Evolutionary conservation across 2,113 vertebrate genomes (phyloP), one percentile per base, ranked within the genome.

Genomic region (Rhinopomastus cyanomelas): DNA sequence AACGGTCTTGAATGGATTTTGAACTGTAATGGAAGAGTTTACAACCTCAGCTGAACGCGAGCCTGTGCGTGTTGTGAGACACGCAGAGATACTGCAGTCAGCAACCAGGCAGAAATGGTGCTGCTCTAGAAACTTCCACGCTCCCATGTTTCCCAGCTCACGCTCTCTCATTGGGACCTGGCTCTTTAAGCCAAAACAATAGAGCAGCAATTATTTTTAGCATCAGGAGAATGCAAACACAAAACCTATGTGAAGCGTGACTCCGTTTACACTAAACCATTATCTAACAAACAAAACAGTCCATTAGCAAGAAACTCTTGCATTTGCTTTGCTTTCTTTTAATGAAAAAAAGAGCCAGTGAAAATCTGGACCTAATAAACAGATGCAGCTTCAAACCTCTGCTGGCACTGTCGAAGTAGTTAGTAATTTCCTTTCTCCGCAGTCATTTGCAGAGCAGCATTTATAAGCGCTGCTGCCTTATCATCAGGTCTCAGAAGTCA

Each of bases 391-490:
- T 89, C 86, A 94, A 91, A 76, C 88, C 73, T 91, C 37, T 91
- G 25, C 69, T 92, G 88, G 53, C 86, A 73, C 69, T 87, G 62
- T 85, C 66, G 62, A 74, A 68, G 55, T n/a, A 39, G 59, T 90
- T 95, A 88, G 89, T 87, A 57, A 88, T 94, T 95, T 91, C 77
- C 51, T 86, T 91, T 95, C 81, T 90, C 73, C 81, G 37, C 55
- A 79, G 25, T 62, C 78, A 73, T 59, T 90, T 84, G 23, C 37
- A 44, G 44, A 72, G 29, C 9, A 60, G 32, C 17, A 1, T 80
- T 89, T 49, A 76, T 52, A 76, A 75, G 44, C 18, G 68, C 91
- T 23, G 5, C 59, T 76, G 46, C 36, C 91, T 17, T 81, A 29
- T 82, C 66, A 75, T 75, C 53, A 59, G 32, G 26, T 57, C 55